phyloP scores from a whole-genome alignment of 2,113 vertebrate species.

The Planiliza haematocheilus region DNA sequence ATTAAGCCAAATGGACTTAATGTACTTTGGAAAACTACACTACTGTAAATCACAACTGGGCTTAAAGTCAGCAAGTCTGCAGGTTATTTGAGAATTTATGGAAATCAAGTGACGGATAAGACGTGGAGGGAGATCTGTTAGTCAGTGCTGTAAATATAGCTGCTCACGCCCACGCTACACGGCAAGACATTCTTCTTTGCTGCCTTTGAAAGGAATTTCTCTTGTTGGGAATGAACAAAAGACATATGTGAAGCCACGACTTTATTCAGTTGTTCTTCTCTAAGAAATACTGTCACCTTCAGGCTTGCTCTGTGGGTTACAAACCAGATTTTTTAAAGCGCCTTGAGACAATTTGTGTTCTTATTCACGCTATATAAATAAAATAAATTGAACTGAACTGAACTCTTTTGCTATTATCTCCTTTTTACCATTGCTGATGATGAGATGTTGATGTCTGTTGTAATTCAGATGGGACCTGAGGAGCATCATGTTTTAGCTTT shows the following conservation, averaged over 20 bases:
- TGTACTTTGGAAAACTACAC: background rate
- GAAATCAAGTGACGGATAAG: conserved; percentile 27
- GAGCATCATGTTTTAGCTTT: no score
- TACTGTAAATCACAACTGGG: background rate
- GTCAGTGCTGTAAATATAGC: conserved; percentile 71
- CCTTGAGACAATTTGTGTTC: no score
- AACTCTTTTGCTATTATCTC: no score
- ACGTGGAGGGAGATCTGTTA: conserved; percentile 54
- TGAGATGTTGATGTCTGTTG: background rate
- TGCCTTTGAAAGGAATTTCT: conserved; percentile 9
- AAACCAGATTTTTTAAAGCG: no score
- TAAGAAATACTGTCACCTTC: no score
- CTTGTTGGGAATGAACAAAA: background rate
- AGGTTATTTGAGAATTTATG: no score
- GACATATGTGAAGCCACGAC: background rate
- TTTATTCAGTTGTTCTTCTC: background rate
- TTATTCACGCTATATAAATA: no score
- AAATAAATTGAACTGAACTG: no score
- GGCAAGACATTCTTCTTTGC: conserved; percentile 27
- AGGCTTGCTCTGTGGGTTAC: no score
- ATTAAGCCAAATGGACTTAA: no score
- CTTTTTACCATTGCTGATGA: conserved; percentile 3
- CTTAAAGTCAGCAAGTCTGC: conserved; percentile 4
- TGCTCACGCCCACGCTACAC: conserved; percentile 60
- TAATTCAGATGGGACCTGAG: conserved; percentile 28